Percentiles rank a stretch among this genome's conserved stretches.
phyloP scores from a whole-genome alignment of 2,888 invertebrate genomes.

The Caradrina kadenii region DNA sequence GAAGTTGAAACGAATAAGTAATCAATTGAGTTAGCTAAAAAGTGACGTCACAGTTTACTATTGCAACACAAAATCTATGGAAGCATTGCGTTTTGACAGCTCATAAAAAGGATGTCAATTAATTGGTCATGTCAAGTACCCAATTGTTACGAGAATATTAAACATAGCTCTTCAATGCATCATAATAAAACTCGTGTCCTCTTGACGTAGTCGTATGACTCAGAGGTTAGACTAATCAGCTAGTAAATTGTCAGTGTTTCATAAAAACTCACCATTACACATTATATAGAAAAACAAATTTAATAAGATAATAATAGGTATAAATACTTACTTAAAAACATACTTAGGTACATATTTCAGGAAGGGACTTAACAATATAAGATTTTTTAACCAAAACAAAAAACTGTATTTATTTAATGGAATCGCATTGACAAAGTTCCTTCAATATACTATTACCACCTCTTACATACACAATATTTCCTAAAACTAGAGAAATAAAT shows the following conservation, averaged over 20 bases:
- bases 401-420: conserved; percentile 80
- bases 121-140: no score
- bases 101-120: no score
- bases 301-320: conserved; percentile 7
- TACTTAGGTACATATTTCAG: conserved; percentile 9
- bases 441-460: conserved; percentile 69
- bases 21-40: no score
- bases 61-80: no score
- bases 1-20: no score
- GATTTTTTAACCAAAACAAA: conserved; percentile 69
- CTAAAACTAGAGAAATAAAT: conserved; percentile 81
- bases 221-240: background rate
- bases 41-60: no score
- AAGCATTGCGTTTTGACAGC: no score
- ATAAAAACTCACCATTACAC: background rate
- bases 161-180: background rate
- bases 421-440: conserved; percentile 76
- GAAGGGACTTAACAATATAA: conserved; percentile 44
- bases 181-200: background rate
- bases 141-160: background rate
- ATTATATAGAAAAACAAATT: conserved; percentile 2
- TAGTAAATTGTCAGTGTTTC: background rate
- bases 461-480: conserved; percentile 78
- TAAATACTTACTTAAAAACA: conserved; percentile 16
- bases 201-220: background rate